Evolutionary conservation across 2,797 vertebrate genomes (phyloP), one percentile per base, ranked within the genome.

Genomic region (Lates japonicus): DNA sequence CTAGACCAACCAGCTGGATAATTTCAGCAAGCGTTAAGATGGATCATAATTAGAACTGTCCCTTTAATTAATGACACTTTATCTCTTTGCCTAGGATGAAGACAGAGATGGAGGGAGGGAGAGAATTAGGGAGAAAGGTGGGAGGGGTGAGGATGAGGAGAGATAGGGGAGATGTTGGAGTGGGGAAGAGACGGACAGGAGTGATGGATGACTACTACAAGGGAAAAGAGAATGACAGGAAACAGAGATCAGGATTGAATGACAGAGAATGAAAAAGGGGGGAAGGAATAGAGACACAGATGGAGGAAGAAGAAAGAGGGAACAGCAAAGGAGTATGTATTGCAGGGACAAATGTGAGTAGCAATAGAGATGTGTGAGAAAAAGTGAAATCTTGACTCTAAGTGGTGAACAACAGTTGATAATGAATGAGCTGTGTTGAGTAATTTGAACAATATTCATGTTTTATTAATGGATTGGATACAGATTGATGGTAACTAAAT

Each of bases 41-140:
- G 7, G 71, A 76, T 81, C 31, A 58, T 93, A 93, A 95, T 93
- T 94, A 91, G 73, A 93, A 81, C 67, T 86, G 88, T 93, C 91
- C 87, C 87, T 92, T 92, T 93, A 91, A 93, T 94, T 89, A 93
- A 93, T 92, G 87, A 78, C 61, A 78, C 80, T 88, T 86, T 88
- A 90, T 92, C 86, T 82, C 51, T 33, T 49, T 74, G 75, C 85
- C 73, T 80, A 69, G 42, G 37, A 86, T 84, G 76, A 80, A 77
- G 83, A 80, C 66, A 72, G 65, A 86, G 75, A 86, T 67, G 57
- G 57, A 90, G 46, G 59, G 51, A 67, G 54, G 11, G 29, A 76
- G 66, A 73, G 46, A 68, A 86, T 86, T 82, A 78, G 42, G 57
- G 55, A 60, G 75, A 78, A 83, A 79, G 70, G 46, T 61, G 14